Evolutionary conservation across 1,140 invertebrate genomes (phyloP).

Genomic region (Cotesia typhae): DNA sequence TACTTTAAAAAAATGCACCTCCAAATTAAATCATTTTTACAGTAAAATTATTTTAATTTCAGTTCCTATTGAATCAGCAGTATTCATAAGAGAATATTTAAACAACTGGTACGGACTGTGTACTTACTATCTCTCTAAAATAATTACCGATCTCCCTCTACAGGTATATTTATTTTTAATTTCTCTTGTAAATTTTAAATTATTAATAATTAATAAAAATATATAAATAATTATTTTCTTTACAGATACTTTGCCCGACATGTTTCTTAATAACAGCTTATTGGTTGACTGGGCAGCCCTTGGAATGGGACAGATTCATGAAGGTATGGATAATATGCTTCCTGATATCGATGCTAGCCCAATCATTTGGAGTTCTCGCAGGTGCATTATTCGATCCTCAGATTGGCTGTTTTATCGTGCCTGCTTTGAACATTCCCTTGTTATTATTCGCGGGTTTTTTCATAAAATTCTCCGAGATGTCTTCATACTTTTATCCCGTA

Average conservation of each 20-base stretch:
- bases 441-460: conserved; percentile 87
- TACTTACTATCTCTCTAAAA: conserved; percentile 85
- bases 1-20: not conserved
- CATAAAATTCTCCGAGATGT: conserved; percentile 79
- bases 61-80: conserved; percentile 87
- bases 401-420: conserved; percentile 83
- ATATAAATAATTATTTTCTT: conserved; percentile 37
- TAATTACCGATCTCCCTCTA: conserved; percentile 86
- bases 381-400: conserved; percentile 77
- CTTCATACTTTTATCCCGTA: conserved; percentile 75
- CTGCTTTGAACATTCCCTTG: conserved; percentile 83
- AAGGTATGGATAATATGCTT: conserved; percentile 77
- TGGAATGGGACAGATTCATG: conserved; percentile 72
- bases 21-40: not conserved
- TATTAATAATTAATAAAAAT: not conserved
- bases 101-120: conserved; percentile 90
- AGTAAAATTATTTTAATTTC: conserved; percentile 49
- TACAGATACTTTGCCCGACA: conserved; percentile 76
- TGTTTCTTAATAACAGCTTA: conserved; percentile 80
- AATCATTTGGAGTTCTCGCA: conserved; percentile 79
- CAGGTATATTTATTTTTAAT: conserved; percentile 70
- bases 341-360: conserved; percentile 78
- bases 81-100: conserved; percentile 85
- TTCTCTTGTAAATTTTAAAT: conserved; percentile 1
- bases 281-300: conserved; percentile 83